Conservation (phyloP, 23 tunicate genomes). For the Trididemnum miniatum region DNA sequence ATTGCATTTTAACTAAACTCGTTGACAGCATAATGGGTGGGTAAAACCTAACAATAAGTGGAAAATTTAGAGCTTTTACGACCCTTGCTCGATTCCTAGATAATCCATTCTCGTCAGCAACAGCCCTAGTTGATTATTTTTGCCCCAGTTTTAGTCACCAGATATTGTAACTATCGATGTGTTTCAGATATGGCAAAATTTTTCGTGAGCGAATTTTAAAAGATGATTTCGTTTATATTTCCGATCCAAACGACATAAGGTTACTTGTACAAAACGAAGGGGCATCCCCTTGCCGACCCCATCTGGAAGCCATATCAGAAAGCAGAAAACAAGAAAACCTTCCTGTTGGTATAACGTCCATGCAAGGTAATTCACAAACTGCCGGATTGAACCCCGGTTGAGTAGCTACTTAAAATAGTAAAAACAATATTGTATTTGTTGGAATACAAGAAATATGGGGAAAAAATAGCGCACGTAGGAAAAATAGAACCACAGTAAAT, state of each 20-base stretch:
- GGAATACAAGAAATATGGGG: neutral
- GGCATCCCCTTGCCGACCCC: slow-evolving; percentile 68
- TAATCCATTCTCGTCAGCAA: too few species aligned
- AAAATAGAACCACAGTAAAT: too few species aligned
- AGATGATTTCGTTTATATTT: slow-evolving; percentile 78
- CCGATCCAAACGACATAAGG: slow-evolving; percentile 81
- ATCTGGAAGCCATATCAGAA: slow-evolving; percentile 69
- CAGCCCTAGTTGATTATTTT: too few species aligned
- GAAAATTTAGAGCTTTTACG: too few species aligned
- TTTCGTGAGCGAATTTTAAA: slow-evolving; percentile 67
- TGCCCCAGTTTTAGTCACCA: too few species aligned
- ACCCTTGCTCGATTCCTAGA: too few species aligned
- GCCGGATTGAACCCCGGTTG: too few species aligned
- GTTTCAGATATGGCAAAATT: slow-evolving; percentile 76
- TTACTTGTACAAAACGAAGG: slow-evolving; percentile 87
- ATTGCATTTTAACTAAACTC: too few species aligned
- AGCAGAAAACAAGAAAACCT: slow-evolving; percentile 64
- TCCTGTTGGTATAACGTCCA: slow-evolving; percentile 83
- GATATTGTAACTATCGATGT: too few species aligned
- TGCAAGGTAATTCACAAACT: slow-evolving; percentile 78
- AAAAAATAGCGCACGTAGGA: neutral
- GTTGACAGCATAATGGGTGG: too few species aligned
- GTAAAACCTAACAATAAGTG: too few species aligned
- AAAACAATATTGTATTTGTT: neutral
- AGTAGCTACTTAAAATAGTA: too few species aligned